Evolutionary conservation across 2,797 vertebrate species (phyloP).

Genomic region (Cheirogaleus major): DNA sequence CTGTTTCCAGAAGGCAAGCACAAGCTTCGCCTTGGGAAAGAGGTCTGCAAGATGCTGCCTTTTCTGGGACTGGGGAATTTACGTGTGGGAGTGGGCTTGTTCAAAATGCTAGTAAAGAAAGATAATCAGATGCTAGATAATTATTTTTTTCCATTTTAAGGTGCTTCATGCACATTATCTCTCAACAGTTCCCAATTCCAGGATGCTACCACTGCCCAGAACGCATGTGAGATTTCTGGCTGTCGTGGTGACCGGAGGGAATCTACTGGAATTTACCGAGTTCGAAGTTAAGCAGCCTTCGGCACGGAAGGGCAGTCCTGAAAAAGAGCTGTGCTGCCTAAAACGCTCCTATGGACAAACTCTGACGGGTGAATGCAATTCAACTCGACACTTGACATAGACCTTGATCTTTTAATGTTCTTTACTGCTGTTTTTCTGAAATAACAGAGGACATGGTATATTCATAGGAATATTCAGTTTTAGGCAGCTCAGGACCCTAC

Average conservation of each 20-base stretch:
- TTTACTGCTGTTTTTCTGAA: background rate
- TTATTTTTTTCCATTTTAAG: background rate
- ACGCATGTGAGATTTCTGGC: background rate
- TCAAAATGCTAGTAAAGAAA: background rate
- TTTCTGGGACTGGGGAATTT: background rate
- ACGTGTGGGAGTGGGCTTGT: background rate
- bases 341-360: background rate
- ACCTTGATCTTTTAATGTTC: background rate
- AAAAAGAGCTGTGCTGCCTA: rapidly evolving
- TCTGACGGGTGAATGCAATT: background rate
- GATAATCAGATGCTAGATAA: background rate
- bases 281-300: background rate
- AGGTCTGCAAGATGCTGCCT: background rate
- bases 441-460: background rate
- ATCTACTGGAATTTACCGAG: too few species aligned
- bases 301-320: too few species aligned
- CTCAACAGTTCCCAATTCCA: background rate
- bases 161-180: too few species aligned
- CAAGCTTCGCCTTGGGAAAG: background rate
- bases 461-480: background rate
- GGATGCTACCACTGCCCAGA: too few species aligned
- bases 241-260: background rate
- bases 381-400: background rate
- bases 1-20: background rate
- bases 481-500: background rate